Evolutionary conservation across 2,888 invertebrate genomes (phyloP).

Genomic region (Morpho helenor): DNA sequence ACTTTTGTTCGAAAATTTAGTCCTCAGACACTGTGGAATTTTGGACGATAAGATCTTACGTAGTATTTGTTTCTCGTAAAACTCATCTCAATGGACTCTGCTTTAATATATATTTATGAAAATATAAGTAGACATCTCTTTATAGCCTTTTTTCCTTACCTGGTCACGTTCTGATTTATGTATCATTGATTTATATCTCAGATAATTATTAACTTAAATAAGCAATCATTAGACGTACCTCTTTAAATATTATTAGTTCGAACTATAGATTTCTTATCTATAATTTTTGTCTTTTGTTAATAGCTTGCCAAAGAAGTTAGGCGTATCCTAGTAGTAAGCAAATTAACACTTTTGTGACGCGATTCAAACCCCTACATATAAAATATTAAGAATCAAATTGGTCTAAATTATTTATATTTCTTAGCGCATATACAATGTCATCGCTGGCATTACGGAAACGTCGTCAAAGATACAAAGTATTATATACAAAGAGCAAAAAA

Average conservation of each 20-base stretch:
- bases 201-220: too few species aligned
- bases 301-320: slow-evolving; percentile 7
- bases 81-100: too few species aligned
- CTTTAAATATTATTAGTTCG: slow-evolving; percentile 36
- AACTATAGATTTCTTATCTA: slow-evolving; percentile 64
- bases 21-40: too few species aligned
- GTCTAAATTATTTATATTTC: background rate
- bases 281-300: slow-evolving; percentile 42
- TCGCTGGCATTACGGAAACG: slow-evolving; percentile 14
- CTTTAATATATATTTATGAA: too few species aligned
- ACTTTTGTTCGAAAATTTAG: too few species aligned
- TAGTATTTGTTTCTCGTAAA: too few species aligned
- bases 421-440: slow-evolving; percentile 7
- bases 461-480: slow-evolving; percentile 3
- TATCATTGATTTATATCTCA: too few species aligned
- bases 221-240: too few species aligned
- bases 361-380: background rate
- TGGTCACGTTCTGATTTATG: too few species aligned
- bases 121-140: too few species aligned
- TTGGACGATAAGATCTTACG: too few species aligned
- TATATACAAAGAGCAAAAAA: slow-evolving; percentile 10
- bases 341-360: background rate
- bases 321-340: background rate
- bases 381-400: background rate
- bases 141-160: too few species aligned